Conservation (phyloP, 2,888 invertebrate genomes). For the Agonopterix subpropinquella region DNA sequence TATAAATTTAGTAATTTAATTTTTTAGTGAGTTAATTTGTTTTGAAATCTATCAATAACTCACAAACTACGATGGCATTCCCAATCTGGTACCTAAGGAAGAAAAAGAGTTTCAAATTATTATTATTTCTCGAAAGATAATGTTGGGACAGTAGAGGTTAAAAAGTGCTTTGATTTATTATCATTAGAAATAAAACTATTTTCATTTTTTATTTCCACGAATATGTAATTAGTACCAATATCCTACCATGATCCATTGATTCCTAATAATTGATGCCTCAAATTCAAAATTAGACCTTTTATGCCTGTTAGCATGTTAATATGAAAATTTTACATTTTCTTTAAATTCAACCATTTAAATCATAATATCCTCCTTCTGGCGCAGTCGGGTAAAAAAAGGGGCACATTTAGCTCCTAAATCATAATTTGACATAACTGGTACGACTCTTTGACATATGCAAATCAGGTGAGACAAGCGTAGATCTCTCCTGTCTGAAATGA, state of each 20-base stretch:
- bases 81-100: constrained; percentile 41
- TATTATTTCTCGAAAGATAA: no score
- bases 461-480: constrained; percentile 20
- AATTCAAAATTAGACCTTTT: no score
- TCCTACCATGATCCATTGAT: no score
- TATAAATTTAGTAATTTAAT: neutral
- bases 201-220: no score
- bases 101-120: constrained; percentile 17
- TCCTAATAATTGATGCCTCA: no score
- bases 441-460: constrained; percentile 28
- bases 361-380: neutral
- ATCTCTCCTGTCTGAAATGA: constrained; percentile 33
- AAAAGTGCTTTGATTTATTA: neutral
- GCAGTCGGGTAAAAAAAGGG: no score
- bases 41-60: constrained; percentile 23
- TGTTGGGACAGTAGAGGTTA: no score
- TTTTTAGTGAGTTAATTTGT: neutral
- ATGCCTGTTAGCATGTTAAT: no score
- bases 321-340: no score
- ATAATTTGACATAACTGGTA: constrained; percentile 3
- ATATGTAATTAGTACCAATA: no score
- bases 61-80: constrained; percentile 40
- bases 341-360: no score
- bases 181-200: no score
- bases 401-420: constrained; percentile 1